Conservation (phyloP, 2,888 invertebrate species). For the Pomacea canaliculata region DNA sequence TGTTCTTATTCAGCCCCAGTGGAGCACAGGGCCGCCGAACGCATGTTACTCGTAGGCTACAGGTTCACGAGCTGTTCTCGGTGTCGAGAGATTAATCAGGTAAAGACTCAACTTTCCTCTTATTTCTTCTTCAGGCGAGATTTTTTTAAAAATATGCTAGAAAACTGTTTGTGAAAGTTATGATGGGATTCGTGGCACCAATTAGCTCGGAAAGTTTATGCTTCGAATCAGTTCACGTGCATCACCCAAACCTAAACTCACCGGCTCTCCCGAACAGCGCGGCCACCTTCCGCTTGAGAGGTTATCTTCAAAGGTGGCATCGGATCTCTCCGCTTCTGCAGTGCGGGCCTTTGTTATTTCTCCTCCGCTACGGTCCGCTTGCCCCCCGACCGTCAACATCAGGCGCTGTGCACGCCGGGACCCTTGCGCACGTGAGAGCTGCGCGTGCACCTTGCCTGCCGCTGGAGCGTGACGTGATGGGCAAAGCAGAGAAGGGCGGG, state of each 20-base stretch:
- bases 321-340: no score
- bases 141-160: neutral
- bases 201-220: constrained; percentile 15
- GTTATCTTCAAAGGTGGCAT: no score
- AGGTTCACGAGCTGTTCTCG: no score
- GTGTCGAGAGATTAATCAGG: no score
- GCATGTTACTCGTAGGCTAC: no score
- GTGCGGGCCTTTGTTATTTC: no score
- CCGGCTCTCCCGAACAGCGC: neutral
- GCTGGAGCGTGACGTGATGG: constrained; percentile 23
- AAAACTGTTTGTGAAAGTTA: neutral
- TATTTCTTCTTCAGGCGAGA: no score
- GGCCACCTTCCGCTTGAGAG: neutral
- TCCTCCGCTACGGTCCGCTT: no score
- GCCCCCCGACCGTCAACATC: no score
- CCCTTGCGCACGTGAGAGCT: constrained; percentile 16
- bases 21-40: no score
- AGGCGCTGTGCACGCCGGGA: neutral
- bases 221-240: constrained; percentile 21
- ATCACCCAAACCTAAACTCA: neutral
- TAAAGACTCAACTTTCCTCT: no score
- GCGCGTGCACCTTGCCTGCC: constrained; percentile 11
- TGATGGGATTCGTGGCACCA: neutral
- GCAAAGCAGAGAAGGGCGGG: constrained; percentile 4
- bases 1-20: no score